Evolutionary conservation across 2,113 vertebrate species (phyloP).

Genomic region (Sinocyclocheilus anophthalmus): DNA sequence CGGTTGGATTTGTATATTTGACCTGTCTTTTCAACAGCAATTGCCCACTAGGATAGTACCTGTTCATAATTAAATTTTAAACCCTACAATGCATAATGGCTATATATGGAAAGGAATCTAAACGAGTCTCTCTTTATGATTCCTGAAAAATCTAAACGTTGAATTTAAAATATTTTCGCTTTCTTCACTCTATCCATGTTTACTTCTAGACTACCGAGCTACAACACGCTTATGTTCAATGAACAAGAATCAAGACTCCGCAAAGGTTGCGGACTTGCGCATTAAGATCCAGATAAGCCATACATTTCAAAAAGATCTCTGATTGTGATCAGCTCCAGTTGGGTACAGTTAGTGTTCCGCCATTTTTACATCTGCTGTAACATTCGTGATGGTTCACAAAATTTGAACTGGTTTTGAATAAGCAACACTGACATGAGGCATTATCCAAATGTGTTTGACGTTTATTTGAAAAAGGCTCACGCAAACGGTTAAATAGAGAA

Average conservation of each 20-base stretch:
- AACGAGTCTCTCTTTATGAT: background rate
- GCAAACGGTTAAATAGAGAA: conserved; percentile 60
- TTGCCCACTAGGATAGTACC: background rate
- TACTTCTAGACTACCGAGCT: background rate
- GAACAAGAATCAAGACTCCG: background rate
- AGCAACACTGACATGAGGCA: conserved; percentile 32
- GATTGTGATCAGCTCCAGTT: background rate
- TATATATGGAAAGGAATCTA: background rate
- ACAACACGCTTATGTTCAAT: background rate
- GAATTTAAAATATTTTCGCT: background rate
- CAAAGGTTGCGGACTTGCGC: background rate
- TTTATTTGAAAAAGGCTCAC: conserved; percentile 79
- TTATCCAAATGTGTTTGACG: conserved; percentile 62
- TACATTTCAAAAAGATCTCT: background rate
- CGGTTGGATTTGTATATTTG: too few relatives aligned
- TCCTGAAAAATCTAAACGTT: background rate
- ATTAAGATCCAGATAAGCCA: background rate
- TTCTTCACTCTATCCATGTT: background rate
- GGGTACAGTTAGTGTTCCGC: background rate
- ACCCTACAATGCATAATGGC: background rate
- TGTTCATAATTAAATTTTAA: background rate
- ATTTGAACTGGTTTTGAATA: background rate
- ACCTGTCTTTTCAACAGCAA: too few relatives aligned
- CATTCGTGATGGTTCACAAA: background rate
- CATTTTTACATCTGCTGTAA: background rate